Base-by-base conservation (phyloP, 2,888 invertebrate genomes). In the Cheilosia variabilis region DNA sequence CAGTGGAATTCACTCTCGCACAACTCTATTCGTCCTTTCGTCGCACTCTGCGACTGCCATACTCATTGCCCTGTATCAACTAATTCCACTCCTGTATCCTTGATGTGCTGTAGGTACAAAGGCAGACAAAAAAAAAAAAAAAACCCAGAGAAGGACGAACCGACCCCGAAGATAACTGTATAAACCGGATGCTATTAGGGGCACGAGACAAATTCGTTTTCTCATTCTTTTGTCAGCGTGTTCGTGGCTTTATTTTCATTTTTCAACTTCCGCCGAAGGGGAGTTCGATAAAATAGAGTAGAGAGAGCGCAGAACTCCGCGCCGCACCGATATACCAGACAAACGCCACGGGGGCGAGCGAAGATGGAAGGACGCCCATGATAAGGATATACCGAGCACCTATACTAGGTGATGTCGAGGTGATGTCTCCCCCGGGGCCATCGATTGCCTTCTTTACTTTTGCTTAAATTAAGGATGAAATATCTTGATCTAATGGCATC, bases 381-480 rank as follows among this genome's bases (percentile, higher is more conserved):
- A 86, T 76, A 80, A 76, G 76, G 53, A 62, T 69, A 71, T 9
- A 60, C 41, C 19, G n/a, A 17, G 47, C 4, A 58, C 55, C 41
- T 47, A 17, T 10, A 41, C 9, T 58, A 53, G 63, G 50, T 71
- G 57, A 47, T 55, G 68, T 76, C 65, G 66, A 71, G 72, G 62
- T 81, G 80, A 76, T 68, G 76, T 66, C 57, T 81, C 76, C 86
- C 86, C 37, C 34, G 65, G 47, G 86, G 81, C 63, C 31, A 17
- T 22, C 68, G 76, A 63, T 81, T 86, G 81, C 62, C 68, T 81
- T 73, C 81, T 72, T 81, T 63, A 68, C 81, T 76, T 86, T 72
- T 81, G 77, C 81, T 86, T 86, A 86, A 86, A 86, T 86, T 86
- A 86, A 81, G 86, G 76, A 81, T 86, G 86, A 86, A 86, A 86